Evolutionary conservation across 1,140 invertebrate species (phyloP).

Genomic region (Palaemon carinicauda): DNA sequence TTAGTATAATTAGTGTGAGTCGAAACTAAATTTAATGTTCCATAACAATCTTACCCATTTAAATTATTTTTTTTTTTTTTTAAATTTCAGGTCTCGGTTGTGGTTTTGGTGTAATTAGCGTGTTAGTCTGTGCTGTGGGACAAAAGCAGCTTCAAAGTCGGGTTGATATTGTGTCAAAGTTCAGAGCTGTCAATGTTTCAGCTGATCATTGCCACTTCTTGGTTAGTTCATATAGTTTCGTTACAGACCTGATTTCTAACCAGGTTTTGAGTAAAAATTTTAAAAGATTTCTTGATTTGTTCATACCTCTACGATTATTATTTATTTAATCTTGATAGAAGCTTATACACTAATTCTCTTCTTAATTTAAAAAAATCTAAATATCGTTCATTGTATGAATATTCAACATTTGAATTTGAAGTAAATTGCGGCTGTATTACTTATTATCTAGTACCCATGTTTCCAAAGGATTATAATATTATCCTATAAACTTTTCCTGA

Average conservation of each 20-base stretch:
- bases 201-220: constrained; percentile 46
- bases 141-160: constrained; percentile 33
- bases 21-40: neutral
- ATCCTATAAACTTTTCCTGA: too few relatives aligned
- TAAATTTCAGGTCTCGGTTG: constrained; percentile 22
- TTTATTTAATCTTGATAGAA: too few relatives aligned
- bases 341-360: too few relatives aligned
- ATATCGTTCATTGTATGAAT: too few relatives aligned
- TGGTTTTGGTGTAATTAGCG: constrained; percentile 22
- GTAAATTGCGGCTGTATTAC: too few relatives aligned
- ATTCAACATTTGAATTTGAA: too few relatives aligned
- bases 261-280: neutral
- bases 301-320: too few relatives aligned
- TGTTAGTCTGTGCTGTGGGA: constrained; percentile 47
- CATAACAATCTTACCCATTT: neutral
- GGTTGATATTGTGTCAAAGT: constrained; percentile 10
- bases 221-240: neutral
- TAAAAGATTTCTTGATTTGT: too few relatives aligned
- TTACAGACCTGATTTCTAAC: neutral
- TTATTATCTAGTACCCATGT: too few relatives aligned
- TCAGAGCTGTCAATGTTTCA: constrained; percentile 29
- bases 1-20: too few relatives aligned
- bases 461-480: too few relatives aligned
- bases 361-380: too few relatives aligned
- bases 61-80: neutral